Base-by-base conservation (phyloP, 2,888 invertebrate species). In the Parelbella ahira region DNA sequence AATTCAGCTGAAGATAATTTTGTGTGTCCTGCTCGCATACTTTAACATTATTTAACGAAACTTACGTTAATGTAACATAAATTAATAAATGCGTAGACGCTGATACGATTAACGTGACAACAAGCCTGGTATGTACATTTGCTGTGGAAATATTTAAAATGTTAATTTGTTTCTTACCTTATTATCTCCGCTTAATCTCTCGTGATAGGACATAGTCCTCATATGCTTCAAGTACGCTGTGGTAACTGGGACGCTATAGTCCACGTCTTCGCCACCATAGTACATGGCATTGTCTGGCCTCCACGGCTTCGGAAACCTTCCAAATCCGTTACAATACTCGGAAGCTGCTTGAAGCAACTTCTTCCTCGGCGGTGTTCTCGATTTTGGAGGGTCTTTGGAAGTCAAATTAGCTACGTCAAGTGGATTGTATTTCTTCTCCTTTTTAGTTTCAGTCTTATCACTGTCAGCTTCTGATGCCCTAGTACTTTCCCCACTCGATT, bases 181-280 rank as follows among this genome's bases (percentile, higher is more conserved):
- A 51, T 56, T 74, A 13, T 82, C 80, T 41, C 63, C 57, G 21
- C 78, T 80, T 51, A 73, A 49, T 15, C 74, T 62, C 8, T 84
- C 83, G 50, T 80, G 81, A 44, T 68, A 79, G 45, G 69, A 92
- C 75, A 94, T 87, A 71, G 90, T 93, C 68, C 94, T 89, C 89
- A 95, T 94, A 64, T 94, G 92, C 71, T 94, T 95, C 75, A 97
- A 87, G 80, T 96, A 96, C 19, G 95, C 94, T 37, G 96, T 95
- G 30, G 96, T 97, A 56, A 96, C 96, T 29, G 97, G 96, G 62
- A 96, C 91, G 63, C 94, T 94, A 87, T 93, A 94, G 82, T 95
- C 94, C 52, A 93, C 91, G 46, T 90, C 89, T 15, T 88, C 88
- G 8, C 86, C 84, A 8, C 86, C 83, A 60, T 81, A 75, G 53